Percentiles rank a stretch among this genome's conserved stretches.
Evolutionary conservation across 2,113 vertebrate genomes (phyloP).

Genomic region (Grammomys surdaster): DNA sequence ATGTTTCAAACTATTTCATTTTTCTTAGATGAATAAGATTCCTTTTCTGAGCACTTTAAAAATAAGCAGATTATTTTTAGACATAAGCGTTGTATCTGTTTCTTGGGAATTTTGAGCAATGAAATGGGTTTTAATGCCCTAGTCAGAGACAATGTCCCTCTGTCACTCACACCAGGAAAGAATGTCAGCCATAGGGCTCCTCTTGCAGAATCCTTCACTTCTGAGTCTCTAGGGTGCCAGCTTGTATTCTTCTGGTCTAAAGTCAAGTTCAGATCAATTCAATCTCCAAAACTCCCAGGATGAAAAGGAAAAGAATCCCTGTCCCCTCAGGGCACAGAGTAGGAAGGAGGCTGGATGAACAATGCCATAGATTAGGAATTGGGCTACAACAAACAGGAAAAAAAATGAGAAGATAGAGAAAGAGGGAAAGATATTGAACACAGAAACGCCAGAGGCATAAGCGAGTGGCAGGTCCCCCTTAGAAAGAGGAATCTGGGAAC

Average conservation of each 20-base stretch:
- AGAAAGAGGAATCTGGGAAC: neutral
- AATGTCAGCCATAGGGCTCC: neutral
- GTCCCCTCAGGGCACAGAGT: neutral
- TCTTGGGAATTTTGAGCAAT: neutral
- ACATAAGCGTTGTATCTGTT: neutral
- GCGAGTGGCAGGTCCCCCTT: neutral
- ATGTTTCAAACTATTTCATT: neutral
- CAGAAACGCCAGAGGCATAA: neutral
- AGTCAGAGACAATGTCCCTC: neutral
- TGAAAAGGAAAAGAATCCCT: slow-evolving; percentile 40
- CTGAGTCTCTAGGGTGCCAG: neutral
- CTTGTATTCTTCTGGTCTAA: neutral
- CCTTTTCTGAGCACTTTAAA: neutral
- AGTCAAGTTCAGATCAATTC: neutral
- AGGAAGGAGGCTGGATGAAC: slow-evolving; percentile 4
- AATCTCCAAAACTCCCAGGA: slow-evolving; percentile 23
- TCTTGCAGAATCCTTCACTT: neutral
- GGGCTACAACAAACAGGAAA: neutral
- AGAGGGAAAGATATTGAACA: neutral
- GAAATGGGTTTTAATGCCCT: neutral
- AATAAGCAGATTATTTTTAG: neutral
- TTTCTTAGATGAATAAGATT: slow-evolving; percentile 26
- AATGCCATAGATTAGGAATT: neutral
- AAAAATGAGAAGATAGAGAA: neutral
- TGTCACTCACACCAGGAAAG: neutral